Base-by-base conservation (phyloP, 1,140 invertebrate species). In the Temnothorax longispinosus region DNA sequence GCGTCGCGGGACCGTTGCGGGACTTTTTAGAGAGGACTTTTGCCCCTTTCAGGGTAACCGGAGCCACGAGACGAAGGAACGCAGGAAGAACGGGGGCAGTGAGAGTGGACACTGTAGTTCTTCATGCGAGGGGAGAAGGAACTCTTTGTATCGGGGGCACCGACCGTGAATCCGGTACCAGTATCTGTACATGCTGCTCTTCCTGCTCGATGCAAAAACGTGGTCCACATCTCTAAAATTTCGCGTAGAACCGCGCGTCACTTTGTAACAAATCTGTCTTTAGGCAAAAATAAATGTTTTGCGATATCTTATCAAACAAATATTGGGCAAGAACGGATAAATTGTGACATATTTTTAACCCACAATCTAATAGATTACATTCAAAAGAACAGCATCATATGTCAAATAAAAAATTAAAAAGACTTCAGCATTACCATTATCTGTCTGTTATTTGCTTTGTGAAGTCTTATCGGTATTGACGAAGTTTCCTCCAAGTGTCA, bases 161-260 rank as follows among this genome's bases (percentile, higher is more conserved):
- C 88, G 90, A 93, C 92, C 92, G 90, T 93, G 90, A 93, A 93
- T 93, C 92, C 92, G 92, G 92, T 92, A 91, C 60, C 87, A 87
- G 87, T 88, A 88, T 87, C 87, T 85, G 56, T 91, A 87, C 87
- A 89, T 65, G 50, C 41, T 35, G 64, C 71, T 86, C 89, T 91
- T 91, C 89, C 89, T 88, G 89, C 62, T 80, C 54, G 41, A 89
- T 72, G 89, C 67, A 88, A 89, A 87, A 89, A 88, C 89, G 87
- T 74, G 85, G 47, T 82, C 58, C 82, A 80, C 74, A 75, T 80
- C 67, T 80, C 32, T 69, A 54, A 62, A 67, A 85, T 88, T 75
- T 85, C 54, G 38, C 71, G 52, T 72, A 56, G 7, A 85, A 60
- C 18, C 62, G 32, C 27, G 44, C 41, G 13, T 58, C 69, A 74